Evolutionary conservation across 2,888 invertebrate species (phyloP).

Genomic region (Nipponacmea schrenckii): DNA sequence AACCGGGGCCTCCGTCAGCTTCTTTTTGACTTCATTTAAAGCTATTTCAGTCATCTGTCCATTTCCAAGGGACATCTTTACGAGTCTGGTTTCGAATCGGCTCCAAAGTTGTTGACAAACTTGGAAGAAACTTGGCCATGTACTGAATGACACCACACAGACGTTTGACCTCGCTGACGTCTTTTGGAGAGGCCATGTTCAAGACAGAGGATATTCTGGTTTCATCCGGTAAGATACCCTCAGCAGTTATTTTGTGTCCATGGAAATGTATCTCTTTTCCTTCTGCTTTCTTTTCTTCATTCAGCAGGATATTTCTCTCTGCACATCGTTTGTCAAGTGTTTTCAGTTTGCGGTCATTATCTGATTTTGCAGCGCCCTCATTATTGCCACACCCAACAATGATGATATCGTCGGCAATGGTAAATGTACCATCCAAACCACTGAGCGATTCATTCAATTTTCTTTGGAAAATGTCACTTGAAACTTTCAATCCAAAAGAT

Average conservation of each 20-base stretch:
- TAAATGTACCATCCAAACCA: constrained; percentile 29
- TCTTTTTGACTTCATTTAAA: constrained; percentile 11
- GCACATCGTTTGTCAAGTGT: constrained; percentile 17
- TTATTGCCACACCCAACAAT: constrained; percentile 30
- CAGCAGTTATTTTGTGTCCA: constrained; percentile 31
- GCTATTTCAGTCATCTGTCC: constrained; percentile 18
- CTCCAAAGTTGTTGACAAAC: constrained; percentile 10
- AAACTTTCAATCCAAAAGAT: constrained; percentile 36
- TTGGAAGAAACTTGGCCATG: constrained; percentile 25
- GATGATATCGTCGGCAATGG: constrained; percentile 32
- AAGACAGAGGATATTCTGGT: constrained; percentile 30
- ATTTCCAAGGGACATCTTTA: constrained; percentile 25
- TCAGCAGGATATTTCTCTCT: constrained; percentile 13
- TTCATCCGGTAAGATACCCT: constrained; percentile 32
- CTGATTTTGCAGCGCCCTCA: constrained; percentile 20
- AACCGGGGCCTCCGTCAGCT: constrained; percentile 12
- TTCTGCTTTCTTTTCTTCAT: constrained; percentile 16
- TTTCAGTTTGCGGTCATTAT: constrained; percentile 25
- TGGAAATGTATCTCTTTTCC: constrained; percentile 25
- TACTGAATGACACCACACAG: constrained; percentile 40
- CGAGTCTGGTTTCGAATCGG: constrained; percentile 26
- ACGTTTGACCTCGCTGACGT: constrained; percentile 32
- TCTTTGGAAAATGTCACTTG: constrained; percentile 37
- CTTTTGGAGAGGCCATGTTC: constrained; percentile 28
- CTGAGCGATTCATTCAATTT: constrained; percentile 30